phyloP scores from a whole-genome alignment of 2,113 vertebrate genomes.

The Zosterops borbonicus region DNA sequence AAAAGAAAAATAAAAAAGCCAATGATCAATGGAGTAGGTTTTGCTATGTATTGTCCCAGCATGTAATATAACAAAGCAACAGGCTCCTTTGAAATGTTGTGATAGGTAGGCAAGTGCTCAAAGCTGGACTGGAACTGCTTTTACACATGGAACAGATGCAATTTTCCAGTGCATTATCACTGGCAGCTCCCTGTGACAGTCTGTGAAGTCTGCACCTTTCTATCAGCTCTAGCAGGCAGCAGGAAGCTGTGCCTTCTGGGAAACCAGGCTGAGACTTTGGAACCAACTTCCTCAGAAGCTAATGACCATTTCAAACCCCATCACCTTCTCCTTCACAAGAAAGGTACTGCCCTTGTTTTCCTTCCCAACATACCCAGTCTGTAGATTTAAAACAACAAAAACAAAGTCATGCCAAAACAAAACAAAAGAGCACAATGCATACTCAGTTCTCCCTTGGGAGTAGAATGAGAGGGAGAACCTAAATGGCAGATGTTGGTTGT shows the following conservation, averaged over 20 bases:
- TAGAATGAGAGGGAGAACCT: not conserved
- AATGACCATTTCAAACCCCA: not conserved
- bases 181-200: not conserved
- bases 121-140: not conserved
- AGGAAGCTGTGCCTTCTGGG: not conserved
- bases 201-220: not conserved
- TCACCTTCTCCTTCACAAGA: not conserved
- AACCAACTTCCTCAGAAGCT: not conserved
- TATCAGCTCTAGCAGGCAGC: not conserved
- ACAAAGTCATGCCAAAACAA: constrained; percentile 13
- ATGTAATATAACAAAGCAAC: not conserved
- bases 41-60: not conserved
- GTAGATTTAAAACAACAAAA: constrained; percentile 27
- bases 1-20: not conserved
- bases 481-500: not conserved
- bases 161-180: not conserved
- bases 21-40: not conserved
- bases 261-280: not conserved
- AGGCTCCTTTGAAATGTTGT: not conserved
- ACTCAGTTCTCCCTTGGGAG: not conserved
- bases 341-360: not conserved
- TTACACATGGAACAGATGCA: not conserved
- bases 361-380: not conserved
- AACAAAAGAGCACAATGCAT: not conserved
- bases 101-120: not conserved